These are phyloP conservation scores for Ectropis grisescens DNA, from an alignment of 1,140 invertebrate genomes.

Conservation along the genomic window DNA sequence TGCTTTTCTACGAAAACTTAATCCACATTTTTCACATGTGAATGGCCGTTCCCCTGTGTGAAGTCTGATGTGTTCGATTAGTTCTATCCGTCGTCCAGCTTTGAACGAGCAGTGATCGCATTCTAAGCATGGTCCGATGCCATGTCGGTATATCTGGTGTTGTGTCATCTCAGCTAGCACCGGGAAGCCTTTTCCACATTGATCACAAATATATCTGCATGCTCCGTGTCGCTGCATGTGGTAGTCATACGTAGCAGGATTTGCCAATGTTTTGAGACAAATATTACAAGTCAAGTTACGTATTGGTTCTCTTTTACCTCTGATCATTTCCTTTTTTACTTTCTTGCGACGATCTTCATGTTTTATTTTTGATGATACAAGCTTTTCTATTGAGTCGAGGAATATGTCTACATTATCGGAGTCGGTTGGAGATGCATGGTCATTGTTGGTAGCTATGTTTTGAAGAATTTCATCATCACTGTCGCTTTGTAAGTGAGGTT, in stretches of 20 bases:
- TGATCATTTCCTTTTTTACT: conserved; percentile 9
- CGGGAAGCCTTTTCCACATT: conserved; percentile 46
- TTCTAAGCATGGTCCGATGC: conserved; percentile 30
- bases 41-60: conserved; percentile 52
- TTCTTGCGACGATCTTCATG: conserved; percentile 8
- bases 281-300: conserved; percentile 25
- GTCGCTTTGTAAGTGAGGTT: too few relatives aligned
- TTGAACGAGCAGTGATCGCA: conserved; percentile 45
- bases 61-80: conserved; percentile 43
- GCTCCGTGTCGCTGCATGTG: conserved; percentile 51
- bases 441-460: neutral
- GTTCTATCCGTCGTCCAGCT: conserved; percentile 30
- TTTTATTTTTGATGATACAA: conserved; percentile 6
- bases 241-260: conserved; percentile 32
- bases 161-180: conserved; percentile 23
- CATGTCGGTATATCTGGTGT: conserved; percentile 34
- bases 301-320: neutral
- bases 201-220: conserved; percentile 43
- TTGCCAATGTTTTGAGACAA: conserved; percentile 38
- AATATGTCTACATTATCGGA: neutral
- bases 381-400: neutral
- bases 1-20: conserved; percentile 42
- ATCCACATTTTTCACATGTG: conserved; percentile 49
- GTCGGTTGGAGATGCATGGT: too few relatives aligned
- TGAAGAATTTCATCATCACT: neutral